phyloP scores from a whole-genome alignment of 2,888 invertebrate species.

The Ennomos fuscantarius region DNA sequence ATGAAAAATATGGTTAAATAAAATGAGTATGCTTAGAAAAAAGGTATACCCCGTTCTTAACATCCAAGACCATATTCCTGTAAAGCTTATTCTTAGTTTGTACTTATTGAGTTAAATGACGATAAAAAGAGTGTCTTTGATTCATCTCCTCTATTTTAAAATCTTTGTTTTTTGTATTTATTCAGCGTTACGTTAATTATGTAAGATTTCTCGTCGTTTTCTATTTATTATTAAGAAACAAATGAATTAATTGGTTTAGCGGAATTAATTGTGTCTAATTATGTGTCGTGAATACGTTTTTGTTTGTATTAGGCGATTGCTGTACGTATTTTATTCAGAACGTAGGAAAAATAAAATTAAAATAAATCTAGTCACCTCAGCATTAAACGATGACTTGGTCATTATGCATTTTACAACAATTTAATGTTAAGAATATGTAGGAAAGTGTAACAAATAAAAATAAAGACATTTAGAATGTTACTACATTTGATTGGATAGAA shows the following conservation, averaged over 20 bases:
- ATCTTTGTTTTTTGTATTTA: too few relatives aligned
- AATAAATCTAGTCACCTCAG: slow-evolving; percentile 76
- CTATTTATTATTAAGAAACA: slow-evolving; percentile 50
- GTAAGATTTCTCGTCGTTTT: slow-evolving; percentile 40
- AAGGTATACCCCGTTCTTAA: too few relatives aligned
- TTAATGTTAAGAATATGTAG: slow-evolving; percentile 41
- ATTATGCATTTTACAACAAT: slow-evolving; percentile 40
- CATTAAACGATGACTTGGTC: slow-evolving; percentile 49
- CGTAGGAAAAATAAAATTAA: slow-evolving; percentile 42
- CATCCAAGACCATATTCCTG: too few relatives aligned
- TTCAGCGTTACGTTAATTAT: too few relatives aligned
- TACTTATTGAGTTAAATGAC: too few relatives aligned
- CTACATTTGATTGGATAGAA: slow-evolving; percentile 33
- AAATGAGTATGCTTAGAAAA: too few relatives aligned
- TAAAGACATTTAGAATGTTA: slow-evolving; percentile 42
- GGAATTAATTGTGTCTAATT: slow-evolving; percentile 48
- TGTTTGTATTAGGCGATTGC: slow-evolving; percentile 40
- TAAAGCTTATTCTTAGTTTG: too few relatives aligned
- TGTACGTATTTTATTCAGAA: slow-evolving; percentile 41
- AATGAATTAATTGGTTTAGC: slow-evolving; percentile 48
- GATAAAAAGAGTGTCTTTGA: too few relatives aligned
- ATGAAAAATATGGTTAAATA: too few relatives aligned
- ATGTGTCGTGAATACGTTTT: slow-evolving; percentile 38
- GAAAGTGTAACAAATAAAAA: slow-evolving; percentile 42
- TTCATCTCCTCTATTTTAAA: too few relatives aligned